phyloP scores from a whole-genome alignment of 2,888 invertebrate species.

The Nomada fabriciana region DNA sequence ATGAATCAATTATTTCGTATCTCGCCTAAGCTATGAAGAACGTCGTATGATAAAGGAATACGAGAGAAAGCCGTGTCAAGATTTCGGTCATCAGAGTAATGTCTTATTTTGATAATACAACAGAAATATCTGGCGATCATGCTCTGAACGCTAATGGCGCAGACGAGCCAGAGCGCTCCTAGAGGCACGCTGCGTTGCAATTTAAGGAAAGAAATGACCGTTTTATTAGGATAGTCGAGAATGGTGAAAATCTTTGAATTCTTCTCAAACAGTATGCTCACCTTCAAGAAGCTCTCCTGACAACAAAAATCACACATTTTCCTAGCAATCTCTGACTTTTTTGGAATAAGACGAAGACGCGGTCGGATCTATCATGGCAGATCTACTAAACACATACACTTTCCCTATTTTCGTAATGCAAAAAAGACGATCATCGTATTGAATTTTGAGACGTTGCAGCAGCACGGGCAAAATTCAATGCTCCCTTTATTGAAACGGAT shows the following conservation, averaged over 20 bases:
- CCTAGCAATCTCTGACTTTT: slow-evolving; percentile 74
- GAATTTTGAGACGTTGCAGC: slow-evolving; percentile 7
- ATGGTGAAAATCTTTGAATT: slow-evolving; percentile 2
- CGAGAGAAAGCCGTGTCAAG: not conserved
- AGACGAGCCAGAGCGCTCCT: slow-evolving; percentile 72
- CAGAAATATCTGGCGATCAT: slow-evolving; percentile 76
- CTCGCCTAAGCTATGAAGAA: not conserved
- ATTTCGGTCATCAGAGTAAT: slow-evolving; percentile 20
- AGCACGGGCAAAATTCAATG: slow-evolving; percentile 16
- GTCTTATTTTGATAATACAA: slow-evolving; percentile 70
- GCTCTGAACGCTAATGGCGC: slow-evolving; percentile 80
- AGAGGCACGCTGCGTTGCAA: slow-evolving; percentile 57
- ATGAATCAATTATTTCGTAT: slow-evolving; percentile 11
- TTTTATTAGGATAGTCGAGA: slow-evolving; percentile 6
- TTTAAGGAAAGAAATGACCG: slow-evolving; percentile 36
- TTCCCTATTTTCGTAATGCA: slow-evolving; percentile 61
- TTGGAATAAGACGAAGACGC: slow-evolving; percentile 79
- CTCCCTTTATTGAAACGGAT: slow-evolving; percentile 12
- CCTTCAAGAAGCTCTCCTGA: slow-evolving; percentile 78
- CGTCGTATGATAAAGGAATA: not conserved
- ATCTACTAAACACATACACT: slow-evolving; percentile 76
- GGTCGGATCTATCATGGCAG: slow-evolving; percentile 84
- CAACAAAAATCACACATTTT: slow-evolving; percentile 78
- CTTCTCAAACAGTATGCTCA: slow-evolving; percentile 69
- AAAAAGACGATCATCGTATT: slow-evolving; percentile 36